These are phyloP conservation scores for Cyphomyrmex costatus DNA, from an alignment of 1,140 invertebrate species.

Conservation along the genomic window DNA sequence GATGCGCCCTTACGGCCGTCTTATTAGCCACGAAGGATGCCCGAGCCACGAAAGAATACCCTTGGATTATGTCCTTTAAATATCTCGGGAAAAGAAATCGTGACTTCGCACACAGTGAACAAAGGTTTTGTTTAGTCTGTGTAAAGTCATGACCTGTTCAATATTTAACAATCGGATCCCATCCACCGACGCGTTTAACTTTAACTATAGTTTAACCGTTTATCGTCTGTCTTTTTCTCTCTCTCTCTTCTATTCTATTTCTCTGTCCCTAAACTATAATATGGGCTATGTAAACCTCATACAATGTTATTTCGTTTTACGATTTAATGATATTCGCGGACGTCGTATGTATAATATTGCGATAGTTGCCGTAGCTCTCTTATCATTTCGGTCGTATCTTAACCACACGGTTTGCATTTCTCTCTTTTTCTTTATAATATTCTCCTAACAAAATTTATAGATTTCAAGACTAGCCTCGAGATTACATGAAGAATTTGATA, in stretches of 20 bases:
- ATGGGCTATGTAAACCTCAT: neutral
- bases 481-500: neutral
- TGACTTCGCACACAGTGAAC: constrained; percentile 24
- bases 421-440: neutral
- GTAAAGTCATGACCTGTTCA: neutral
- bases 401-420: neutral
- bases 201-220: neutral
- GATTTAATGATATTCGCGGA: constrained; percentile 30
- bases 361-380: neutral
- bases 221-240: neutral
- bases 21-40: constrained; percentile 73
- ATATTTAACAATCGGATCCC: constrained; percentile 7
- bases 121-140: constrained; percentile 44
- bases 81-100: constrained; percentile 6
- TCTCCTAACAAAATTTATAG: neutral
- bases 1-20: constrained; percentile 78
- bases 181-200: neutral
- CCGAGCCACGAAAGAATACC: constrained; percentile 16
- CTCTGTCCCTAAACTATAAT: neutral
- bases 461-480: neutral
- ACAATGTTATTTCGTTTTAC: neutral
- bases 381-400: constrained; percentile 5
- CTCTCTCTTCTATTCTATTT: neutral
- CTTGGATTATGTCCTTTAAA: constrained; percentile 29
- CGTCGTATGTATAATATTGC: neutral